phyloP scores from a whole-genome alignment of 2,888 invertebrate genomes.

The Atrina japonica region DNA sequence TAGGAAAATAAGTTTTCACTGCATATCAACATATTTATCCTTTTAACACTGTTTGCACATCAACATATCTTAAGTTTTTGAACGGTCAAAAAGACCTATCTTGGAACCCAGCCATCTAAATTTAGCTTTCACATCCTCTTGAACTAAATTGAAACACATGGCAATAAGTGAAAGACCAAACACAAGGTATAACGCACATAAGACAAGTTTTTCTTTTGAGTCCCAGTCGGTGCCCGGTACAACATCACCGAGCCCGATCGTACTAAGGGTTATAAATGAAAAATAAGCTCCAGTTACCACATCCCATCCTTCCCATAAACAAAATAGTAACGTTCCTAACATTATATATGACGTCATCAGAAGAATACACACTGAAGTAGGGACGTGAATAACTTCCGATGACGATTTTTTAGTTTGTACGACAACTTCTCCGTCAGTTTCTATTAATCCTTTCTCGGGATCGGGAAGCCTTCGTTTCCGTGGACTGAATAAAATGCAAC shows the following conservation, averaged over 20 bases:
- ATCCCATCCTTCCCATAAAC: slow-evolving; percentile 79
- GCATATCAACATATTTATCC: too few relatives aligned
- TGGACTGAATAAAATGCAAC: slow-evolving; percentile 71
- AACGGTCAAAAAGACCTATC: slow-evolving; percentile 77
- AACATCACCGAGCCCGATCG: slow-evolving; percentile 80
- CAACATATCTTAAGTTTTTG: too few relatives aligned
- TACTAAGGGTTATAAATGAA: slow-evolving; percentile 80
- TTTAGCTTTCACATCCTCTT: slow-evolving; percentile 81
- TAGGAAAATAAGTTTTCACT: too few relatives aligned
- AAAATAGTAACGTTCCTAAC: slow-evolving; percentile 78
- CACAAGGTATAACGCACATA: slow-evolving; percentile 80
- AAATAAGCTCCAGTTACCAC: slow-evolving; percentile 77
- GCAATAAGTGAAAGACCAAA: slow-evolving; percentile 81
- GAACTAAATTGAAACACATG: slow-evolving; percentile 82
- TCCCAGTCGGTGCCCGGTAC: slow-evolving; percentile 75
- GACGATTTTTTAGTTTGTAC: slow-evolving; percentile 63
- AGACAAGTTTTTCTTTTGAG: slow-evolving; percentile 73
- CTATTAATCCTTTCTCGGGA: slow-evolving; percentile 65
- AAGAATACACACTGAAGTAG: slow-evolving; percentile 78
- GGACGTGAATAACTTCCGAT: slow-evolving; percentile 76
- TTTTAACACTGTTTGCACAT: too few relatives aligned
- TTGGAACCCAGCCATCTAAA: slow-evolving; percentile 79
- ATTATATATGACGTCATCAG: slow-evolving; percentile 78
- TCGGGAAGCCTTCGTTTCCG: slow-evolving; percentile 61
- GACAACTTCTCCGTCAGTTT: slow-evolving; percentile 52